A percentile compares a stretch with the other conserved stretches of the same genome.
Evolutionary conservation across 2,113 vertebrate species (phyloP).

Genomic region (Odontesthes bonariensis): DNA sequence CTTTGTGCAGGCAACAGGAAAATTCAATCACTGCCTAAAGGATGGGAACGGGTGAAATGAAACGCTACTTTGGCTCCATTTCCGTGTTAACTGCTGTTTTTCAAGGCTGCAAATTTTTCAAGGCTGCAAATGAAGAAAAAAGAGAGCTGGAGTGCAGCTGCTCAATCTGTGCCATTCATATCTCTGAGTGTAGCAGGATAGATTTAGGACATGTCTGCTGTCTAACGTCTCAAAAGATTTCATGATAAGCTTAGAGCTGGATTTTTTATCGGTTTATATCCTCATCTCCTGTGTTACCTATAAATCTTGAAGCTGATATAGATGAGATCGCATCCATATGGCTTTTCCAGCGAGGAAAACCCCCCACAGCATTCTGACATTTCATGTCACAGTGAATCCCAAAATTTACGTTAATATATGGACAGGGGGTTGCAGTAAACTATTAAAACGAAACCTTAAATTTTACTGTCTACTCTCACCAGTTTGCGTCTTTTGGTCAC

Average conservation of each 20-base stretch:
- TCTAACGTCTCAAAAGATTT: constrained; percentile 22
- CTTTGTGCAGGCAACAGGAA: constrained; percentile 79
- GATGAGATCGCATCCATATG: constrained; percentile 20
- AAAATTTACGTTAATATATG: constrained; percentile 1
- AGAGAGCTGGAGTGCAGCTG: constrained; percentile 40
- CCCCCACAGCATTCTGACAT: constrained; percentile 17
- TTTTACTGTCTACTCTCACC: neutral
- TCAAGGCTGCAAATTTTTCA: constrained; percentile 55
- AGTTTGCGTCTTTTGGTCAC: constrained; percentile 26
- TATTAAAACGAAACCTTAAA: constrained; percentile 21
- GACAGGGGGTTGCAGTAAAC: neutral
- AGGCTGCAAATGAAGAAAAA: constrained; percentile 63
- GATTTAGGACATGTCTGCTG: constrained; percentile 35
- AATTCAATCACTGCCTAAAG: constrained; percentile 81
- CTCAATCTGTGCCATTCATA: constrained; percentile 39
- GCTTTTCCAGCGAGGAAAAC: constrained; percentile 16
- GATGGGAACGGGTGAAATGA: constrained; percentile 71
- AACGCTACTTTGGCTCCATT: constrained; percentile 78
- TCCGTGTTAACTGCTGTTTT: constrained; percentile 68
- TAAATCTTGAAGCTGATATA: constrained; percentile 25
- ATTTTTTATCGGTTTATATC: constrained; percentile 25
- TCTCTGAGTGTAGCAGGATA: constrained; percentile 26
- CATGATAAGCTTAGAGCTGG: constrained; percentile 6
- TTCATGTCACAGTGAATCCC: constrained; percentile 21
- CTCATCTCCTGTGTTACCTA: constrained; percentile 3